A percentile compares a stretch with the other conserved stretches of the same genome.
Conservation (phyloP, 2,797 vertebrate genomes). For the Labroides dimidiatus region DNA sequence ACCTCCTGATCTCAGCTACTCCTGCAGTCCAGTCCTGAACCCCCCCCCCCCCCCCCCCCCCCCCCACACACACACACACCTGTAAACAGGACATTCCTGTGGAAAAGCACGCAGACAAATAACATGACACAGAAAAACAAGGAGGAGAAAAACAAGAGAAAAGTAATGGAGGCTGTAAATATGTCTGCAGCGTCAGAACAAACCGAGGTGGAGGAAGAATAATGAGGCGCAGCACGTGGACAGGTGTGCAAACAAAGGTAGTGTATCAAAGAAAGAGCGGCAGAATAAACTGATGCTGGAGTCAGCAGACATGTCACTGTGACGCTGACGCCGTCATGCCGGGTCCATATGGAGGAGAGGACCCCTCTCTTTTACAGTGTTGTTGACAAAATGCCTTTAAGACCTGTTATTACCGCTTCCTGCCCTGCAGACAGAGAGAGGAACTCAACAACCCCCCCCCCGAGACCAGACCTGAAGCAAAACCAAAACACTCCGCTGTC, state of each 20-base stretch:
- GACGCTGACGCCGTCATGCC: conserved; percentile 36
- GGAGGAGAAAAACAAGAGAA: not conserved
- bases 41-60: too few relatives aligned
- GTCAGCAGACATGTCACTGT: not conserved
- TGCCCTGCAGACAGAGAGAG: conserved; percentile 58
- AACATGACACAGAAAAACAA: not conserved
- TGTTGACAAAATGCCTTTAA: conserved; percentile 70
- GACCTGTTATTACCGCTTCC: conserved; percentile 70
- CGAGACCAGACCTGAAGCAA: conserved; percentile 11
- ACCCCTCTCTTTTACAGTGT: conserved; percentile 60
- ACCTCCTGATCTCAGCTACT: too few relatives aligned
- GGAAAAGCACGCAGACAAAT: not conserved
- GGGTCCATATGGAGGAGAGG: conserved; percentile 47
- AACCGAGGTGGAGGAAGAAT: too few relatives aligned
- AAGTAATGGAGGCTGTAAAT: not conserved
- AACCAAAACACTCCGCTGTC: conserved; percentile 41
- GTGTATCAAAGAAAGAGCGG: too few relatives aligned
- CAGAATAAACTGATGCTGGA: not conserved
- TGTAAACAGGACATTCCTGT: conserved; percentile 60
- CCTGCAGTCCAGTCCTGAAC: too few relatives aligned
- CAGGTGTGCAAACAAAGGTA: too few relatives aligned
- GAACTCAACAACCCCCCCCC: conserved; percentile 38
- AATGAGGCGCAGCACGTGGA: too few relatives aligned
- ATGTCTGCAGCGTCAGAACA: too few relatives aligned
- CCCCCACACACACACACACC: too few relatives aligned